Evolutionary conservation across 2,797 vertebrate genomes (phyloP).

Genomic region (Sparidentex hasta): DNA sequence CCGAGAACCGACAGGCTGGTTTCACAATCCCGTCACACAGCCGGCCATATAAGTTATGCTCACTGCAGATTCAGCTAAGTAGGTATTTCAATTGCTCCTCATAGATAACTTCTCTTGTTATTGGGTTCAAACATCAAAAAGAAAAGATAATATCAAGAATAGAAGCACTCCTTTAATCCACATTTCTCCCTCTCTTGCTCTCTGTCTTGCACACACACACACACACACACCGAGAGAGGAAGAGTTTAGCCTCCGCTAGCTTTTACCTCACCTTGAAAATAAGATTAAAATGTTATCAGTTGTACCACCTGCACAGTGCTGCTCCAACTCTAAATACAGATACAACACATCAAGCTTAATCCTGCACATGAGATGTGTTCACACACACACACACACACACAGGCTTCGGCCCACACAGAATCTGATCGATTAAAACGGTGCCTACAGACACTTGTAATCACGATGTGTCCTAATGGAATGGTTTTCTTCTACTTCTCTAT

Average conservation of each 20-base stretch:
- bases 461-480: slow-evolving; percentile 30
- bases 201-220: background rate
- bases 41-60: slow-evolving; percentile 27
- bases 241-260: slow-evolving; percentile 39
- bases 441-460: slow-evolving; percentile 29
- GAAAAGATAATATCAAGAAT: slow-evolving; percentile 62
- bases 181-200: slow-evolving; percentile 1
- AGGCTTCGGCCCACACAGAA: background rate
- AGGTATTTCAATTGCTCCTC: slow-evolving; percentile 56
- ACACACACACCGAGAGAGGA: background rate
- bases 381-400: slow-evolving; percentile 17
- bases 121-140: slow-evolving; percentile 67
- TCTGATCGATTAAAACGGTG: slow-evolving; percentile 17
- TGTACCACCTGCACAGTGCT: slow-evolving; percentile 64
- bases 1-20: slow-evolving; percentile 20
- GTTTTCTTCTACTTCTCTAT: slow-evolving; percentile 26
- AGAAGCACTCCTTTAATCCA: slow-evolving; percentile 62
- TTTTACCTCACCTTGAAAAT: slow-evolving; percentile 70
- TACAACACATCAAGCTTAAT: slow-evolving; percentile 57
- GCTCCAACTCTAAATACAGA: slow-evolving; percentile 55
- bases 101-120: slow-evolving; percentile 61
- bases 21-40: slow-evolving; percentile 25
- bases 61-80: slow-evolving; percentile 51
- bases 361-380: slow-evolving; percentile 42
- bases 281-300: slow-evolving; percentile 76